Conservation (phyloP, 2,113 vertebrate genomes). For the Acrocephalus kingi region DNA sequence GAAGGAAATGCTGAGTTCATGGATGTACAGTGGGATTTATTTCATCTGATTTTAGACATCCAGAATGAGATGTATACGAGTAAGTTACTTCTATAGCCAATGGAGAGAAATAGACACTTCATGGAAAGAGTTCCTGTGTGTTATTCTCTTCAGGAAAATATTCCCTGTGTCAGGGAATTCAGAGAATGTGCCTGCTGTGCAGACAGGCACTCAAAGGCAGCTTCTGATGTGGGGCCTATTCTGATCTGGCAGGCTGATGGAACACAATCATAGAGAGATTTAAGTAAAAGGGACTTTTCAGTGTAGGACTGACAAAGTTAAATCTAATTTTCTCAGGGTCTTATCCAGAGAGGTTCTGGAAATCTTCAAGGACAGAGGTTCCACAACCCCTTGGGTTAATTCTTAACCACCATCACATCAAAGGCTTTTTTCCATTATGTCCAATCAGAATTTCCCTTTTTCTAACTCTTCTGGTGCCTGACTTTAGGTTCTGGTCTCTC, state of each 20-base stretch:
- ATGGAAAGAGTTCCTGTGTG: neutral
- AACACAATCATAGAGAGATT: neutral
- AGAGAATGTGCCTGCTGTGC: neutral
- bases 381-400: neutral
- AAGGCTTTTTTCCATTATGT: neutral
- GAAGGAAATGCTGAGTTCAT: constrained; percentile 9
- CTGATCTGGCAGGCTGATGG: neutral
- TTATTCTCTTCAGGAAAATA: neutral
- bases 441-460: neutral
- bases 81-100: neutral
- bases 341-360: neutral
- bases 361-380: neutral
- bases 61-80: neutral
- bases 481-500: neutral
- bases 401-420: neutral
- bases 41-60: neutral
- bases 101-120: neutral
- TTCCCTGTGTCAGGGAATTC: neutral
- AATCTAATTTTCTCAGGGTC: neutral
- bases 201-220: neutral
- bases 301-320: neutral
- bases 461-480: neutral
- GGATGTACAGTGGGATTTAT: neutral
- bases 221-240: neutral
- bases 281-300: neutral